Percentiles rank a stretch among this genome's conserved stretches.
These are phyloP conservation scores for Mellivora capensis DNA, from an alignment of 2,113 vertebrate genomes.

Conservation along the genomic window DNA sequence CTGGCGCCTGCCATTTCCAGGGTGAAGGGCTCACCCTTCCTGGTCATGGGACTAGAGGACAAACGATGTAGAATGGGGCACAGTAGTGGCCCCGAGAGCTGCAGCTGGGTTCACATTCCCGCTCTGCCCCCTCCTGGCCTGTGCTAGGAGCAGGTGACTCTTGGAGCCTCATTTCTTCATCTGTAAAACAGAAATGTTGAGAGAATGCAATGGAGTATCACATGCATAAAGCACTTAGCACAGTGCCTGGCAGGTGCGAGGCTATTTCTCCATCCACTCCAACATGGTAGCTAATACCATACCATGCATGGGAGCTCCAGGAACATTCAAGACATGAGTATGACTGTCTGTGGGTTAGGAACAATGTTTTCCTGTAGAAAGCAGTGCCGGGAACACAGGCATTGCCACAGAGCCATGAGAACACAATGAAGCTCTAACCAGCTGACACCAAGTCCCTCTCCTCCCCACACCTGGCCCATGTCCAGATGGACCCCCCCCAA, in stretches of 20 bases:
- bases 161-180: neutral
- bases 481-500: accelerated
- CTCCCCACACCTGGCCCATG: accelerated
- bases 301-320: accelerated
- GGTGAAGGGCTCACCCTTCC: neutral
- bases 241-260: neutral
- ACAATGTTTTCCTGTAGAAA: neutral
- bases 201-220: neutral
- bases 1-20: neutral
- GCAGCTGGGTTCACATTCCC: neutral
- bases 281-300: accelerated
- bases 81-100: accelerated
- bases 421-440: neutral
- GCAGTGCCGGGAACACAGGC: neutral
- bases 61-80: neutral
- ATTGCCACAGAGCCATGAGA: accelerated
- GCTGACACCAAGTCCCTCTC: neutral
- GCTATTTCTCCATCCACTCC: neutral
- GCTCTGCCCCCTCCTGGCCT: neutral
- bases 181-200: neutral
- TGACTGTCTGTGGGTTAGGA: neutral
- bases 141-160: neutral
- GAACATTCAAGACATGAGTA: neutral
- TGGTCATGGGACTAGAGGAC: neutral
- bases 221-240: too few relatives aligned